phyloP scores from a whole-genome alignment of 2,888 invertebrate genomes.

The Andrena hattorfiana region DNA sequence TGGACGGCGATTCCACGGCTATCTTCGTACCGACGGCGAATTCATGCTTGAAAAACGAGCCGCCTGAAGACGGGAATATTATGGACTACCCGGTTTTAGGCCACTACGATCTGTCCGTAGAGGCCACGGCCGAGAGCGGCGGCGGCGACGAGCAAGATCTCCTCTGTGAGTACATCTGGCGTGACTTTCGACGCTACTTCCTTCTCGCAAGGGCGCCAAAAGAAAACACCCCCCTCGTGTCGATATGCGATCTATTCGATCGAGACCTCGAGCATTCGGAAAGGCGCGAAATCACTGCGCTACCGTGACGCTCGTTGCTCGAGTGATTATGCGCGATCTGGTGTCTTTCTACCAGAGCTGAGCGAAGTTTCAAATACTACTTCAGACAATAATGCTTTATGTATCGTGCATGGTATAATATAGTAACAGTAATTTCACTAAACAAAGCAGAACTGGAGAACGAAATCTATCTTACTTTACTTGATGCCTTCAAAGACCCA shows the following conservation, averaged over 20 bases:
- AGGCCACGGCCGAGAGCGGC: conserved; percentile 71
- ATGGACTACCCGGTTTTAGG: conserved; percentile 82
- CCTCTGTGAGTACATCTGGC: conserved; percentile 75
- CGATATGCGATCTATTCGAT: conserved; percentile 7
- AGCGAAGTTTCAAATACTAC: not conserved
- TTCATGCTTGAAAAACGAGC: conserved; percentile 62
- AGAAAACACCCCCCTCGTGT: not conserved
- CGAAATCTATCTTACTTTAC: no score
- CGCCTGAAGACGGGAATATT: conserved; percentile 59
- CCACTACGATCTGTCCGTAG: conserved; percentile 79
- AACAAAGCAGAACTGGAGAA: no score
- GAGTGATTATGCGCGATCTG: conserved; percentile 49
- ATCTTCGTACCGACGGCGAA: conserved; percentile 24
- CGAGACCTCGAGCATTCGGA: conserved; percentile 33
- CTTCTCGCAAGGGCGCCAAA: conserved; percentile 21
- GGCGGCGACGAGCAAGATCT: conserved; percentile 76
- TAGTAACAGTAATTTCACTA: no score
- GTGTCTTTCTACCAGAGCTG: conserved; percentile 26
- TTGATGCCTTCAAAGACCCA: no score
- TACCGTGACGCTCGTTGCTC: conserved; percentile 22
- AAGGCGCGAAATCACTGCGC: conserved; percentile 55
- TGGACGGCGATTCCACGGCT: conserved; percentile 46
- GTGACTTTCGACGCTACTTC: not conserved
- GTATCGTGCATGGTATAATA: no score
- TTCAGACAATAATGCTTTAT: not conserved